phyloP scores from a whole-genome alignment of 2,113 vertebrate genomes.

The Crotophaga sulcirostris region DNA sequence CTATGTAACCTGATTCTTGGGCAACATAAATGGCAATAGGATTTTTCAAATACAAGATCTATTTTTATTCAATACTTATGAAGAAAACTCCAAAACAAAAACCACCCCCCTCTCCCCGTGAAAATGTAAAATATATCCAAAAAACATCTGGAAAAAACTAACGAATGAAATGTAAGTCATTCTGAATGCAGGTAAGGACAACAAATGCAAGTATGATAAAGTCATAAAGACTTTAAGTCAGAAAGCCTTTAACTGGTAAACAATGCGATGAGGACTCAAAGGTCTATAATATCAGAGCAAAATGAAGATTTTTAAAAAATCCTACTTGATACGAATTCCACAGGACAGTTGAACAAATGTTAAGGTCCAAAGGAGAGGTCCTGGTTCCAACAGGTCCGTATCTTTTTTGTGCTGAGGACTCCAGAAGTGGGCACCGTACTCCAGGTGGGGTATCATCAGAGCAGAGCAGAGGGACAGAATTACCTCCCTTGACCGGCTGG shows the following conservation, averaged over 20 bases:
- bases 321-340: not conserved
- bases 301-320: not conserved
- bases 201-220: not conserved
- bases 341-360: not conserved
- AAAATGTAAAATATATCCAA: not conserved
- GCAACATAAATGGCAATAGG: not conserved
- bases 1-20: not conserved
- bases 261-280: not conserved
- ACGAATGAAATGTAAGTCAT: not conserved
- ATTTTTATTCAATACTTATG: not conserved
- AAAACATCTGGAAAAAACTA: not conserved
- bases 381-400: too few relatives aligned
- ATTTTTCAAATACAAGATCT: not conserved
- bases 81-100: not conserved
- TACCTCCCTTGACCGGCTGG: too few relatives aligned
- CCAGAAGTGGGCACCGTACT: too few relatives aligned
- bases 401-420: too few relatives aligned
- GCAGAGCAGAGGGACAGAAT: too few relatives aligned
- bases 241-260: not conserved
- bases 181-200: not conserved
- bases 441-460: too few relatives aligned
- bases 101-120: accelerated
- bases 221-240: not conserved
- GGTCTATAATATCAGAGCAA: not conserved
- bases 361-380: too few relatives aligned